These are phyloP conservation scores for Drosophila lacteicornis DNA, from an alignment of 1,140 invertebrate genomes.

Conservation along the genomic window DNA sequence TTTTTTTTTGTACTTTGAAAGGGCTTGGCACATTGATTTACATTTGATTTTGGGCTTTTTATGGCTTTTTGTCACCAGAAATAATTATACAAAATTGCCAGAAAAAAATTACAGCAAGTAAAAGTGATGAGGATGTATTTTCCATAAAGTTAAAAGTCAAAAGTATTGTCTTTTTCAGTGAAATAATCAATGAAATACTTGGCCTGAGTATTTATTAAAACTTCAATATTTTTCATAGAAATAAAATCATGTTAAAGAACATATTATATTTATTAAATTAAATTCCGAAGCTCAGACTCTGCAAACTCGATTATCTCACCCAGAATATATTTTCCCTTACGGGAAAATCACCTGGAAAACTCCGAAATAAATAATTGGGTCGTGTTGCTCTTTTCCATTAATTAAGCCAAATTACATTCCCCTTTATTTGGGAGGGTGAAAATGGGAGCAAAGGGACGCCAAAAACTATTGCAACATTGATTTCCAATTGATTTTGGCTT, in stretches of 20 bases:
- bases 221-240: no score
- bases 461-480: conserved; percentile 66
- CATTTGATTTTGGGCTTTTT: conserved; percentile 10
- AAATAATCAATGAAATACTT: no score
- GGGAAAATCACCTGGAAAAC: neutral
- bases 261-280: no score
- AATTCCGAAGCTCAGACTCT: no score
- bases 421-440: conserved; percentile 1
- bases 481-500: conserved; percentile 79
- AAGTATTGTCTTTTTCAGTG: no score
- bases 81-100: neutral
- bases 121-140: neutral
- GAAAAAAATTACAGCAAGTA: neutral
- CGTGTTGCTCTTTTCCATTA: neutral
- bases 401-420: conserved; percentile 5
- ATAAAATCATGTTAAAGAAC: no score
- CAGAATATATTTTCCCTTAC: neutral
- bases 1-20: neutral
- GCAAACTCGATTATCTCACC: no score
- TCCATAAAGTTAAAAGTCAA: neutral
- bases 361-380: neutral
- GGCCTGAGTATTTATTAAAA: no score
- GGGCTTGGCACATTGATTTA: conserved; percentile 14
- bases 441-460: neutral
- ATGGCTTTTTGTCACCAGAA: neutral